Base-by-base conservation (phyloP, 2,113 vertebrate genomes). In the Eclectus roratus region DNA sequence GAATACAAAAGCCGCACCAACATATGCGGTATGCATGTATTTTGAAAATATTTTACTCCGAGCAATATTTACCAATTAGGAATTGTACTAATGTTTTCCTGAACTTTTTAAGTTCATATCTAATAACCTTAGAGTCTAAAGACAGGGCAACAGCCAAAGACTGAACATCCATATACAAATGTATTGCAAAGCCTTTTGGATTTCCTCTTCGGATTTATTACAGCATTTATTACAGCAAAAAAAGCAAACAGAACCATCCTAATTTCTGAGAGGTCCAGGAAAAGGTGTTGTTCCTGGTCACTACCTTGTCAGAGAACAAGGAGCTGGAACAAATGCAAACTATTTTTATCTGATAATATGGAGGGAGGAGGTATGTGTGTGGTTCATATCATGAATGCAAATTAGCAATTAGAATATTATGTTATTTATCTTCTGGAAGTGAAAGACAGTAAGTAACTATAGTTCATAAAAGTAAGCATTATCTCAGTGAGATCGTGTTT, bases 11-110 rank as follows among this genome's bases (percentile, higher is more conserved):
- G 56, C 15, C 27, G 56, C 27, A 33, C 13, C n/a, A 25, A 43
- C 0, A 0, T n/a, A 55, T 7, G 39, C 0, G 0, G 10, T 49
- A 65, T 20, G 21, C 13, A 49, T 14, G 43, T 9, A 66, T 37
- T 80, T 47, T 28, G 24, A 65, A 70, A 60, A 25, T 1, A 60
- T 64, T 80, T 70, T 65, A 52, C 19, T 52, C n/a, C 47, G 8
- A 84, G 35, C 15, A 74, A 8, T 66, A 80, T 65, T 60, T 80
- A 55, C 31, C 21, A 53, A 10, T 55, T 50, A 44, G 17, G 14
- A 81, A 58, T 25, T 37, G 25, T 58, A 65, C 43, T 21, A 43
- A 60, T 35, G 17, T 11, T 88, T 55, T 55, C 33, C 25, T 68
- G 37, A 88, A 28, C 17, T 70, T 39, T n/a, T 0, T 28, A 85